These are phyloP conservation scores for Diorhabda carinulata DNA, from an alignment of 1,140 invertebrate species.

Conservation along the genomic window DNA sequence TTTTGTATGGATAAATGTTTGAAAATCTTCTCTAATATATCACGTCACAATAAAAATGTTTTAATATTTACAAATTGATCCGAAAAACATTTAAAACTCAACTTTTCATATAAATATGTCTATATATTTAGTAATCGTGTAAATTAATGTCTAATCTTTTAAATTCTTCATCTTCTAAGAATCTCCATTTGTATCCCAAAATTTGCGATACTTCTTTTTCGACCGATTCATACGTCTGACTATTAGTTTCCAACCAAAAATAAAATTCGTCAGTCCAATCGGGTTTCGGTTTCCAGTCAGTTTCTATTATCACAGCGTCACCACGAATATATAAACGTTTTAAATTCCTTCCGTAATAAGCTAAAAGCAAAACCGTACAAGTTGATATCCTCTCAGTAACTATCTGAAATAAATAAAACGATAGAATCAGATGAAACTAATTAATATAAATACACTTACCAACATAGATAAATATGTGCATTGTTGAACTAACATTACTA, in stretches of 20 bases:
- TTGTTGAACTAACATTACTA: slow-evolving; percentile 58
- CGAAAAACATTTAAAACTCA: too few species aligned
- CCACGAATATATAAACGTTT: slow-evolving; percentile 63
- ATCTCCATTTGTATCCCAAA: slow-evolving; percentile 66
- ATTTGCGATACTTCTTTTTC: slow-evolving; percentile 67
- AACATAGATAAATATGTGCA: slow-evolving; percentile 63
- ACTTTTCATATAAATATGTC: too few species aligned
- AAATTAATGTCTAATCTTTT: slow-evolving; percentile 43
- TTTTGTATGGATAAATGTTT: too few species aligned
- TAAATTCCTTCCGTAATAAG: slow-evolving; percentile 61
- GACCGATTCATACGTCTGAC: slow-evolving; percentile 61
- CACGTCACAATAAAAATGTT: too few species aligned
- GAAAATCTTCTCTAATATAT: too few species aligned
- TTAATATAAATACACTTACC: slow-evolving; percentile 45
- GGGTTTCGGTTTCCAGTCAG: slow-evolving; percentile 62
- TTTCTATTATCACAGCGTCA: slow-evolving; percentile 67
- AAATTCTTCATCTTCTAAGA: slow-evolving; percentile 71
- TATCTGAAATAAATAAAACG: slow-evolving; percentile 51
- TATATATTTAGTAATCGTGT: slow-evolving; percentile 24
- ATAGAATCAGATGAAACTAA: neutral
- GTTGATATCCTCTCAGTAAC: slow-evolving; percentile 78
- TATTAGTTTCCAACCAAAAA: slow-evolving; percentile 60
- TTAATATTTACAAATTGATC: too few species aligned
- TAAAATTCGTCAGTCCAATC: slow-evolving; percentile 68
- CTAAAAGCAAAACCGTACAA: slow-evolving; percentile 71